Base-by-base conservation (phyloP, 2,888 invertebrate genomes). In the Eutolmus rufibarbis region DNA sequence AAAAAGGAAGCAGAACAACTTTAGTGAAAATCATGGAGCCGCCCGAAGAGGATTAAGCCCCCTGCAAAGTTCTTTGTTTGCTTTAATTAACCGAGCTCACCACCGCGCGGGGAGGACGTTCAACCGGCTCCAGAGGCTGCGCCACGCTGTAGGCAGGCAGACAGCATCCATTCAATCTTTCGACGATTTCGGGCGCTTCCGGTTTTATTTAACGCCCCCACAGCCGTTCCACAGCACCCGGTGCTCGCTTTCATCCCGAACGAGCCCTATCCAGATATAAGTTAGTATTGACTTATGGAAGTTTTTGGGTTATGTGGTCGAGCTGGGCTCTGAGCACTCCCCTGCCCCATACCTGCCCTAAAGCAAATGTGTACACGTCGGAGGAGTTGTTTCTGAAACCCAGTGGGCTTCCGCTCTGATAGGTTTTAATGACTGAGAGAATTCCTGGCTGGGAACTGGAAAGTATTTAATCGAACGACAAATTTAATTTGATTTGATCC, bases 211-310 rank as follows among this genome's bases (percentile, higher is more conserved):
- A 85, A 85, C 28, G 74, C 74, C 31, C 74, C 34, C 34, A 23
- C n/a, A 14, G n/a, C 23, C 78, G 19, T 76, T 34, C 19, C 19
- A 19, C 40, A 19, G 76, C 37, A 76, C 12, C n/a, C 34, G 16
- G 34, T 37, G 28, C 82, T 37, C 40, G 37, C 28, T 28, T 51
- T 76, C 34, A 23, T 31, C 34, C 34, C 37, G 46, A 78, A 43
- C 43, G 78, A 78, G 46, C 57, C 31, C n/a, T 31, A 57, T 82
- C 23, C 57, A 78, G 78, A 78, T 43, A 78, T 78, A 82, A 82
- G 82, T 66, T 82, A 51, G 82, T 82, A 82, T 82, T 82, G 82
- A 82, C 82, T 82, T 82, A 82, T 82, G 82, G 57, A 82, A 82
- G 82, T 82, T 82, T 82, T 57, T 19, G 37, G 82, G 57, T 34